Conservation (phyloP, 2,113 vertebrate species). For the Scortum barcoo region DNA sequence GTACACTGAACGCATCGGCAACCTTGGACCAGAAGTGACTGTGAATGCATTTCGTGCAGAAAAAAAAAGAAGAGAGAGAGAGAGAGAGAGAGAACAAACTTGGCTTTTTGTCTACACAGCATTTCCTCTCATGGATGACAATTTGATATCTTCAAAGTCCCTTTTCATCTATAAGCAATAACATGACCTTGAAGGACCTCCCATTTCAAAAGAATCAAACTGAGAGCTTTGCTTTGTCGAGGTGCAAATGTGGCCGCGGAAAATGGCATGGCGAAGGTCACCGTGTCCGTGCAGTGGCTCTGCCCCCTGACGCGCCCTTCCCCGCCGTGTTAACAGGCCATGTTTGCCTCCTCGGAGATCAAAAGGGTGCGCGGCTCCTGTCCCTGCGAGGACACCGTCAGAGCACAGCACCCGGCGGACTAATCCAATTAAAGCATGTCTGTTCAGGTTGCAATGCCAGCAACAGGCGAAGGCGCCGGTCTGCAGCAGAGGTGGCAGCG, state of each 20-base stretch:
- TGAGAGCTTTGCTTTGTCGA: conserved; percentile 7
- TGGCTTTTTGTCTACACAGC: conserved; percentile 25
- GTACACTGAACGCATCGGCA: conserved; percentile 18
- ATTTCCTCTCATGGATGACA: conserved; percentile 38
- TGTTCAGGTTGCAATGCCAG: conserved; percentile 47
- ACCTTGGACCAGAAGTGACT: conserved; percentile 11
- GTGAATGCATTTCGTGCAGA: not conserved
- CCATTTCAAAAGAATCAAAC: not conserved
- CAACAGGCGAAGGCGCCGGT: conserved; percentile 42
- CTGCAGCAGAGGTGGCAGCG: conserved; percentile 13
- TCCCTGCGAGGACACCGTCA: conserved; percentile 39
- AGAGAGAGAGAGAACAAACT: not conserved
- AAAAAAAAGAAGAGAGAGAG: too few relatives aligned
- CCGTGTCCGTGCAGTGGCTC: not conserved
- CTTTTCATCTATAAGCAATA: conserved; percentile 39
- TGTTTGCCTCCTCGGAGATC: conserved; percentile 49
- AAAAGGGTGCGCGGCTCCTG: conserved; percentile 49
- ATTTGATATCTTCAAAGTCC: conserved; percentile 50
- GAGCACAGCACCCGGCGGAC: conserved; percentile 32
- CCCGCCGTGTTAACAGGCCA: conserved; percentile 51
- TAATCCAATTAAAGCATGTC: conserved; percentile 74
- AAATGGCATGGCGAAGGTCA: conserved; percentile 51
- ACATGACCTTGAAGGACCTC: conserved; percentile 19
- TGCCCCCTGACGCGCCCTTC: conserved; percentile 54
- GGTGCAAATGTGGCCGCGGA: not conserved